phyloP scores from a whole-genome alignment of 1,140 invertebrate species.

The Hyphantria cunea region DNA sequence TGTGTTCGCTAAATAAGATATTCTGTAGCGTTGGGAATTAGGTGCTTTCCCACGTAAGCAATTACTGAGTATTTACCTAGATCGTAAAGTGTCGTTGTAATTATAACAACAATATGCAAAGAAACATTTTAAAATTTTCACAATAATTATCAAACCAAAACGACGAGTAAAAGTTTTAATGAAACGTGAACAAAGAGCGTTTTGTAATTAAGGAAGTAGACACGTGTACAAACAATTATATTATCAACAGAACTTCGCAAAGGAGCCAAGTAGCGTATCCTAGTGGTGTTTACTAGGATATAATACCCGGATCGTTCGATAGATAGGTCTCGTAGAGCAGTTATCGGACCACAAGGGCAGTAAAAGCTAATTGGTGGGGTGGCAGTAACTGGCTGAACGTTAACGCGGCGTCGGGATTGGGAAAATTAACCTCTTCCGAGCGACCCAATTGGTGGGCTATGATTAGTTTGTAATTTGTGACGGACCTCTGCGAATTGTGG shows the following conservation, averaged over 20 bases:
- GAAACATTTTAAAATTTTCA: no score
- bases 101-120: no score
- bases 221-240: slow-evolving; percentile 33
- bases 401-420: slow-evolving; percentile 52
- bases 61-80: no score
- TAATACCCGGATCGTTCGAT: slow-evolving; percentile 51
- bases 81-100: no score
- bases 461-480: slow-evolving; percentile 72
- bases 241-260: slow-evolving; percentile 15
- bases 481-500: slow-evolving; percentile 45
- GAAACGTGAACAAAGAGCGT: no score
- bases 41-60: no score
- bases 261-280: slow-evolving; percentile 31
- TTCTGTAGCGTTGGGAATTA: no score
- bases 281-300: slow-evolving; percentile 51
- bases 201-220: no score
- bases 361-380: slow-evolving; percentile 72
- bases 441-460: slow-evolving; percentile 63
- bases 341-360: slow-evolving; percentile 68
- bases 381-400: slow-evolving; percentile 56
- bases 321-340: slow-evolving; percentile 65
- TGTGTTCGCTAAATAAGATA: no score
- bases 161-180: no score
- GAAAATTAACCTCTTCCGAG: slow-evolving; percentile 66
- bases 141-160: no score